Conservation (phyloP, 2,888 invertebrate genomes). For the Neoaliturus tenellus region DNA sequence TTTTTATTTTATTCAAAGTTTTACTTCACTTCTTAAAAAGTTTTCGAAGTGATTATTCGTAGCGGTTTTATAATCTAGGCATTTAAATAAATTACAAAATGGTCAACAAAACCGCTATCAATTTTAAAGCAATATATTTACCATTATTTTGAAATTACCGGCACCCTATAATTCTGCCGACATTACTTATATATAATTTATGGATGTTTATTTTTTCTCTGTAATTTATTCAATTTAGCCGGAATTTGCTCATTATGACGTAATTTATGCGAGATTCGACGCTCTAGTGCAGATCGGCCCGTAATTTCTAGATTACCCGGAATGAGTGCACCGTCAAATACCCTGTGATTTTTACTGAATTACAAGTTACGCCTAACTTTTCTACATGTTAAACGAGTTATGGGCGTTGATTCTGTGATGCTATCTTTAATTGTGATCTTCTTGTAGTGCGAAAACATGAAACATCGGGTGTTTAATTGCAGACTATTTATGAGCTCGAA, state of each 20-base stretch:
- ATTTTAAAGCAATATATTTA: constrained; percentile 9
- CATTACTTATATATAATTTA: constrained; percentile 17
- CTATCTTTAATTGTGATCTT: constrained; percentile 20
- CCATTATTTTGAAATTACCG: background rate
- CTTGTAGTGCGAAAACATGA: background rate
- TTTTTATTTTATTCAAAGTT: background rate
- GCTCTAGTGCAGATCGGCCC: background rate
- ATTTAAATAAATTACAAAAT: background rate
- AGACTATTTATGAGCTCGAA: background rate
- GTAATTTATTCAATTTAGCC: constrained; percentile 35
- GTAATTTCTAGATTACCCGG: constrained; percentile 27
- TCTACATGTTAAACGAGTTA: background rate
- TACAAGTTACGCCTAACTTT: constrained; percentile 33
- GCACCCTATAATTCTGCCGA: constrained; percentile 28
- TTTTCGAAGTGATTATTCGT: background rate
- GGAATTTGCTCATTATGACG: constrained; percentile 37
- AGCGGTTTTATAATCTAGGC: background rate
- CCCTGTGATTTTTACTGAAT: constrained; percentile 32
- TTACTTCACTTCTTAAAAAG: background rate
- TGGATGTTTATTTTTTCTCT: constrained; percentile 1
- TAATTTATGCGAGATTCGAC: constrained; percentile 34
- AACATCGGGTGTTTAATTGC: background rate
- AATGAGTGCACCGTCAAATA: constrained; percentile 23
- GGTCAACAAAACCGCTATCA: background rate
- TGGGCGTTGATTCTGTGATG: constrained; percentile 12